phyloP scores from a whole-genome alignment of 2,113 vertebrate species.

The Aspiorhynchus laticeps region DNA sequence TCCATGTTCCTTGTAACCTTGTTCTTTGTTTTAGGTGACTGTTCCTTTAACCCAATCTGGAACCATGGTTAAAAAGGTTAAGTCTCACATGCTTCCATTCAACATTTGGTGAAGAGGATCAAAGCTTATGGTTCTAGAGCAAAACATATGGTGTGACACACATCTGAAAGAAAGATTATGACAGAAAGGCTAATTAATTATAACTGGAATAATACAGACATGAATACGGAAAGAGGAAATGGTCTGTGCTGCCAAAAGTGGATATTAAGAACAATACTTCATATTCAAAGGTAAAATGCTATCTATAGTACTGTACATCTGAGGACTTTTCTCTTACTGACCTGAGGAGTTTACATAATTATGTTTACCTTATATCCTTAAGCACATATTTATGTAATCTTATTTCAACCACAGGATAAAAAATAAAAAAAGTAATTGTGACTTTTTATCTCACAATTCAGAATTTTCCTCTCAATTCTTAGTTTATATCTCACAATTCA shows the following conservation, averaged over 20 bases:
- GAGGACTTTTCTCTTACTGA: not conserved
- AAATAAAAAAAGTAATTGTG: too few species aligned
- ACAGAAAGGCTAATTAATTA: constrained; percentile 24
- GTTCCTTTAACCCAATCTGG: not conserved
- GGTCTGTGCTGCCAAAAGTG: constrained; percentile 4
- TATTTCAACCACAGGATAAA: not conserved
- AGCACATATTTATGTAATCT: not conserved
- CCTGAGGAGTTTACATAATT: not conserved
- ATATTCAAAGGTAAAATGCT: not conserved
- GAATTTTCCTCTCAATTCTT: too few species aligned
- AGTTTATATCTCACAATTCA: too few species aligned
- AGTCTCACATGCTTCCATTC: not conserved
- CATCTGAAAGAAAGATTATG: constrained; percentile 23
- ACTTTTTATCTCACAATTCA: too few species aligned
- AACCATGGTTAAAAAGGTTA: not conserved
- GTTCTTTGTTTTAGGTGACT: not conserved
- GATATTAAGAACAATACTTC: constrained; percentile 1
- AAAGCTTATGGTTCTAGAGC: not conserved
- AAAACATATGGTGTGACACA: constrained; percentile 25
- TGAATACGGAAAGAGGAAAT: not conserved
- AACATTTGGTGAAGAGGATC: constrained; percentile 15
- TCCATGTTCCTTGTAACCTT: not conserved
- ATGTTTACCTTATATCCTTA: not conserved
- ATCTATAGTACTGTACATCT: not conserved
- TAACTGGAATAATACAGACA: constrained; percentile 23